Conservation (phyloP, 1,140 invertebrate species). For the Asbolus verrucosus region DNA sequence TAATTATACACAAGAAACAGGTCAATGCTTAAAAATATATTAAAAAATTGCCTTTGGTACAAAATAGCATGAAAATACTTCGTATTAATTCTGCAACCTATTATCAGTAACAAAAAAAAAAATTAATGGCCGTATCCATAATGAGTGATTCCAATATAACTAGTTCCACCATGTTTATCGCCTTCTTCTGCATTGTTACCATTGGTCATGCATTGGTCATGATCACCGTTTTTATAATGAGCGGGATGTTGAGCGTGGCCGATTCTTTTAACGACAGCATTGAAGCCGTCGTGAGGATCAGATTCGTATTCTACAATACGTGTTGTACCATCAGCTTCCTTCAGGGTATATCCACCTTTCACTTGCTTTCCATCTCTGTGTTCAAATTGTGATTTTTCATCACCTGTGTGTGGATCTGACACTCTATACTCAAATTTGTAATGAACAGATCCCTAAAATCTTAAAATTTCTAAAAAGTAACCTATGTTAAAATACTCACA, state of each 20-base stretch:
- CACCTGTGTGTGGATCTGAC: slow-evolving; percentile 66
- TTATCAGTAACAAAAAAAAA: no score
- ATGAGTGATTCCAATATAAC: slow-evolving; percentile 55
- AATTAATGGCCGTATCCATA: slow-evolving; percentile 32
- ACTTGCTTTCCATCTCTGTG: slow-evolving; percentile 66
- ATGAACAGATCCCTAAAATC: slow-evolving; percentile 30
- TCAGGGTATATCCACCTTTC: slow-evolving; percentile 64
- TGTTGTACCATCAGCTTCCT: slow-evolving; percentile 67
- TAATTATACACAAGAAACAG: no score
- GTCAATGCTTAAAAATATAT: not conserved
- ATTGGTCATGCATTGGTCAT: slow-evolving; percentile 39
- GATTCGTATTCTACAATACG: slow-evolving; percentile 66
- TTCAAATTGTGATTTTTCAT: slow-evolving; percentile 66
- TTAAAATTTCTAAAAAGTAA: not conserved
- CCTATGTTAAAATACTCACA: not conserved
- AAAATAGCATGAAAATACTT: no score
- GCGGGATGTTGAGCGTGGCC: slow-evolving; percentile 51
- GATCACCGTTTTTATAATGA: slow-evolving; percentile 49
- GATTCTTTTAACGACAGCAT: slow-evolving; percentile 64
- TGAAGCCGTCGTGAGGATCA: slow-evolving; percentile 65
- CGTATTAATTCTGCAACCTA: no score
- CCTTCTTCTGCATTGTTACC: no score
- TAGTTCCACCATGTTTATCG: slow-evolving; percentile 40
- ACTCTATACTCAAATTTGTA: slow-evolving; percentile 68
- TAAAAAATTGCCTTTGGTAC: no score